Percentiles rank a stretch among this genome's conserved stretches.
phyloP scores from a whole-genome alignment of 2,797 vertebrate species.

The Tangara arthus region DNA sequence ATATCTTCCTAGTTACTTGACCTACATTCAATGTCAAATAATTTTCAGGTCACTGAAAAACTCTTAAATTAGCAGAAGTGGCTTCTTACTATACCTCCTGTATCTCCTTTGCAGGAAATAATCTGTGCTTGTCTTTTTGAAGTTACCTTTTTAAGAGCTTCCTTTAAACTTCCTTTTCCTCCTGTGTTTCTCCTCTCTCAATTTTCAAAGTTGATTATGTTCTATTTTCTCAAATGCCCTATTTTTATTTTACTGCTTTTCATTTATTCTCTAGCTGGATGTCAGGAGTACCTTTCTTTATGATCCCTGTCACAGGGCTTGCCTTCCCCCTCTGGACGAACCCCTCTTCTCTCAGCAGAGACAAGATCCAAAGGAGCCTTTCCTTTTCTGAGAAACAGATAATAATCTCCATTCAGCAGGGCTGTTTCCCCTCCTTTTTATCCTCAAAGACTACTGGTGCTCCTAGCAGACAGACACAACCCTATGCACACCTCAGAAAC shows the following conservation, averaged over 20 bases:
- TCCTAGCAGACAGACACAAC: neutral
- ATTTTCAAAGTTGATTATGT: neutral
- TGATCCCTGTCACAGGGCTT: neutral
- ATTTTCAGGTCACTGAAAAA: conserved; percentile 27
- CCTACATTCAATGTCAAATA: neutral
- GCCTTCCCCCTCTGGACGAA: neutral
- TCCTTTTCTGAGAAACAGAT: neutral
- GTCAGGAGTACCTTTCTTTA: neutral
- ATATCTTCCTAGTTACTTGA: neutral
- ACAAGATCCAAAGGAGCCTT: neutral
- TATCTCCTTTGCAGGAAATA: neutral
- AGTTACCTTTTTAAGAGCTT: neutral
- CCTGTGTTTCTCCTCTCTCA: neutral
- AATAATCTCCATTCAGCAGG: neutral
- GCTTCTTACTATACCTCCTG: neutral
- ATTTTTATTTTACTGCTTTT: neutral
- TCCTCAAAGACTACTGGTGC: neutral
- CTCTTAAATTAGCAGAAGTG: neutral
- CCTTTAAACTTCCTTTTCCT: neutral
- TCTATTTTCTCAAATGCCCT: neutral
- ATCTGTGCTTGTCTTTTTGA: neutral
- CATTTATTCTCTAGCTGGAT: neutral
- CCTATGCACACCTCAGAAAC: neutral
- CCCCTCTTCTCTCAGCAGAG: neutral
- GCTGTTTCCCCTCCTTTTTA: neutral